phyloP scores from a whole-genome alignment of 2,113 vertebrate genomes.

The Plecturocebus donacophilus region DNA sequence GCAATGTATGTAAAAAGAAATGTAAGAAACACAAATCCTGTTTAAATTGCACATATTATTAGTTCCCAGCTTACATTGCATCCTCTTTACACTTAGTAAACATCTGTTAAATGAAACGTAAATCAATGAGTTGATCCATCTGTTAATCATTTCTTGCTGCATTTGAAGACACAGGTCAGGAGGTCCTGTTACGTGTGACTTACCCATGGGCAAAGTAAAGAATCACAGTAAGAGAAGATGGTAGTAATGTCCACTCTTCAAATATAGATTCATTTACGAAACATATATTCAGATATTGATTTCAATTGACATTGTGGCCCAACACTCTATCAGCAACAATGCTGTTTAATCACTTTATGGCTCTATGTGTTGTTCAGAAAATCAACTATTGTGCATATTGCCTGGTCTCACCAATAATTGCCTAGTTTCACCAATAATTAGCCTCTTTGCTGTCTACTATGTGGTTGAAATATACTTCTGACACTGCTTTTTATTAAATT shows the following conservation, averaged over 20 bases:
- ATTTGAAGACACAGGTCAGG: background rate
- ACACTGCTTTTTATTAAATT: background rate
- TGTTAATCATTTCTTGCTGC: background rate
- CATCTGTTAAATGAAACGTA: background rate
- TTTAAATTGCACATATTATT: background rate
- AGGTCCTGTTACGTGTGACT: background rate
- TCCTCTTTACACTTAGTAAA: background rate
- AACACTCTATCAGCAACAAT: background rate
- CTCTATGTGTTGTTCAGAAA: background rate
- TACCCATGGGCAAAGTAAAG: background rate
- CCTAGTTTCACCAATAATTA: background rate
- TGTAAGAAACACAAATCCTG: background rate
- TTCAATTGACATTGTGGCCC: constrained; percentile 35
- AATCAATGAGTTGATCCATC: background rate
- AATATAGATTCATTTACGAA: constrained; percentile 48
- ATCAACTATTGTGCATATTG: background rate
- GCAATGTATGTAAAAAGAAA: background rate
- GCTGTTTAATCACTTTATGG: background rate
- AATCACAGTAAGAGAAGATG: background rate
- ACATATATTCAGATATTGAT: constrained; percentile 44
- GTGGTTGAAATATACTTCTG: background rate
- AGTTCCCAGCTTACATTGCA: background rate
- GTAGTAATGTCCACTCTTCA: background rate
- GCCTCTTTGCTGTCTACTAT: background rate
- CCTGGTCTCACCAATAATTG: background rate